Conservation (phyloP, 2,797 vertebrate genomes). For the Rhodeus uyekii region DNA sequence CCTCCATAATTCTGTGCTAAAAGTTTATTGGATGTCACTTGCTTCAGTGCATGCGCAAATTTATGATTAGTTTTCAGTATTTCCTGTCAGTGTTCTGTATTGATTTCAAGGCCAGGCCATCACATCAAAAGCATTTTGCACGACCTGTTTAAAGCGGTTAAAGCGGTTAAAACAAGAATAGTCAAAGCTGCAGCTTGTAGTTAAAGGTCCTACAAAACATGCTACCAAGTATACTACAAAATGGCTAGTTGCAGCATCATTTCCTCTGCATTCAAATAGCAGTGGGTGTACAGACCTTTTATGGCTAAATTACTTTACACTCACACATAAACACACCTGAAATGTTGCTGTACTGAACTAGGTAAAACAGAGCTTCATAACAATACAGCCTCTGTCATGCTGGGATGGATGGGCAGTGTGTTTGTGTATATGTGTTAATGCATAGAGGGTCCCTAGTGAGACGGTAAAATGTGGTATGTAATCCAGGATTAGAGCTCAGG, state of each 20-base stretch:
- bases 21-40: slow-evolving; percentile 56
- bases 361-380: slow-evolving; percentile 36
- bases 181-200: slow-evolving; percentile 1
- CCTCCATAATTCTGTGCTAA: slow-evolving; percentile 48
- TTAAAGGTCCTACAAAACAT: background rate
- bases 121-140: slow-evolving; percentile 39
- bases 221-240: background rate
- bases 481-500: slow-evolving; percentile 73
- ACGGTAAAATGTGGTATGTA: slow-evolving; percentile 60
- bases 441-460: slow-evolving; percentile 52
- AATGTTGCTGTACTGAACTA: slow-evolving; percentile 39
- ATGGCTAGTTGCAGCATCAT: background rate
- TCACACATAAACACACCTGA: background rate
- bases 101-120: slow-evolving; percentile 51
- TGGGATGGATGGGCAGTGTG: slow-evolving; percentile 28
- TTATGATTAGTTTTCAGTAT: slow-evolving; percentile 46
- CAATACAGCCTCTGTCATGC: slow-evolving; percentile 35
- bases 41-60: slow-evolving; percentile 52
- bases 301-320: background rate
- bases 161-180: slow-evolving; percentile 13
- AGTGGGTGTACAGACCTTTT: background rate
- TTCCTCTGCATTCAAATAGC: background rate
- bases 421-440: slow-evolving; percentile 7
- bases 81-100: slow-evolving; percentile 52
- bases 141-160: background rate